Base-by-base conservation (phyloP, 2,888 invertebrate species). In the Metacarcinus magister region DNA sequence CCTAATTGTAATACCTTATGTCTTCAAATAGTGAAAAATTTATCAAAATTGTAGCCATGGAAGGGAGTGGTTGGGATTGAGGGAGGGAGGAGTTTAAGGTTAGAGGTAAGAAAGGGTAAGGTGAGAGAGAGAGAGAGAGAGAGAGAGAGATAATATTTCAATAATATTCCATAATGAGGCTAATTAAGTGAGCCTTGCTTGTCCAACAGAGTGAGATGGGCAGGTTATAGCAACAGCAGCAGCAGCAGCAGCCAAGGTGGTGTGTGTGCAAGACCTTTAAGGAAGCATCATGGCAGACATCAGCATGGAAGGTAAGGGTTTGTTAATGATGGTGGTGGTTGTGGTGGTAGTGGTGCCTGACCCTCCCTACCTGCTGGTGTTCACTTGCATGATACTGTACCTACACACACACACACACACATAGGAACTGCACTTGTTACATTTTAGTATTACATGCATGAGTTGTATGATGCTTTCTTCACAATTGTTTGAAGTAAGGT, bases 271-370 rank as follows among this genome's bases (percentile, higher is more conserved):
- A 19, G 46, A 46, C 46, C 8, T 28, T 16, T 23, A 10, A 43
- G 28, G 23, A 10, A 32, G 48, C 92, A n/a, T 16, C 92, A 54
- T 92, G 46, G 46, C 54, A 28, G 54, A 92, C 39, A 13, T 46
- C 46, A 92, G 46, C 92, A 46, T 48, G 92, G 92, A 48, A 8
- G 54, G 54, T 54, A 16, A 92, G 44, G 19, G 46, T 13, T 60
- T 75, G 75, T n/a, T 32, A 54, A 39, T 46, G 54, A 32, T 39
- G 32, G 43, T 54, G 93, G 93, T 93, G 60, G 54, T n/a, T n/a
- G n/a, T 60, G 92, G n/a, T 93, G 93, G 43, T 94, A 75, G n/a
- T 54, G 54, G 67, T 93, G 67, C 54, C 54, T 60, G 67, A 60
- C 39, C 43, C n/a, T 75, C 60, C 60, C 60, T 43, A 93, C 67